Conservation (phyloP, 2,888 invertebrate species). For the Hypomecis atomaria region DNA sequence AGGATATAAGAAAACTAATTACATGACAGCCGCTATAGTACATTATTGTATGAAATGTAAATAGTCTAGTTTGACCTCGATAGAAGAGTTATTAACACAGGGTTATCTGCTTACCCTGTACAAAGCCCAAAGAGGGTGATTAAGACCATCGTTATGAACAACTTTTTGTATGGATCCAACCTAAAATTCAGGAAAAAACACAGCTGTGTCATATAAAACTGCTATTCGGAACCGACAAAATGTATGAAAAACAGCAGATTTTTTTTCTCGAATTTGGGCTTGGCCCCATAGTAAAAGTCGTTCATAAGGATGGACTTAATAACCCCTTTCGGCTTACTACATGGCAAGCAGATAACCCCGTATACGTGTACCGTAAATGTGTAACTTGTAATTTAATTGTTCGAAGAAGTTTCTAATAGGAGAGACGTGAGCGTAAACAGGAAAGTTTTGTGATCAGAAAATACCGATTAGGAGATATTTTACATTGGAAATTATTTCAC, state of each 20-base stretch:
- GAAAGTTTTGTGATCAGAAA: constrained; percentile 15
- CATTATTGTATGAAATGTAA: neutral
- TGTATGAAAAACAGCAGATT: no score
- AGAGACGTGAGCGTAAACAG: constrained; percentile 7
- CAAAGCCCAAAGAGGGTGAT: no score
- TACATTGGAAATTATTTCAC: constrained; percentile 7
- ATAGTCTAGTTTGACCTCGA: neutral
- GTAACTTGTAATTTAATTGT: constrained; percentile 9
- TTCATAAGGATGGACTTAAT: neutral
- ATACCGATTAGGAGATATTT: constrained; percentile 1
- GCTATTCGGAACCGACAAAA: no score
- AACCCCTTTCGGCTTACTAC: no score
- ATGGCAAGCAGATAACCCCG: neutral
- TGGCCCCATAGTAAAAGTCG: neutral
- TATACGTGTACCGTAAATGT: constrained; percentile 8
- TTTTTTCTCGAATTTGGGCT: no score
- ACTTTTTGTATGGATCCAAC: no score
- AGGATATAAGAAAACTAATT: constrained; percentile 29
- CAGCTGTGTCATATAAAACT: no score
- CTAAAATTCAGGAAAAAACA: no score
- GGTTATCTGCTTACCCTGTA: no score
- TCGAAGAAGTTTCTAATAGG: constrained; percentile 8
- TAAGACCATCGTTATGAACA: no score
- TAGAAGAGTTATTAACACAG: neutral
- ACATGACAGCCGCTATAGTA: constrained; percentile 24